Base-by-base conservation (phyloP, 2,888 invertebrate genomes). In the Cerastoderma edule region DNA sequence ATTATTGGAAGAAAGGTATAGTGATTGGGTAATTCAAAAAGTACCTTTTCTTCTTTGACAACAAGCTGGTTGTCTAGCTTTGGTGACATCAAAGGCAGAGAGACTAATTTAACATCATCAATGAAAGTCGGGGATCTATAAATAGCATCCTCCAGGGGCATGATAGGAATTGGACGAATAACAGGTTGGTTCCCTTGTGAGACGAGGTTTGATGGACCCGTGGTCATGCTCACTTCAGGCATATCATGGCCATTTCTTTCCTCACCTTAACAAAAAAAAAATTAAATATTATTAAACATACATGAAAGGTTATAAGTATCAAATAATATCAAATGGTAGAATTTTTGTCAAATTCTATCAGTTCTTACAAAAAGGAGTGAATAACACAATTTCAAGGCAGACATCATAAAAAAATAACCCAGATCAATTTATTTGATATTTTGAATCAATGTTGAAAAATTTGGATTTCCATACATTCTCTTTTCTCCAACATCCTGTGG, bases 91-190 rank as follows among this genome's bases (percentile, higher is more conserved):
- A 69, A 3, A 2, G 69, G 69, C 2, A 69, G 50, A 8, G 63
- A 63, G 48, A 69, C 60, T 27, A 69, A 48, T 0, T 72, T 72
- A 13, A 78, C 48, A 22, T 64, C 78, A 53, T 81, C 81, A 27
- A 81, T 67, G 70, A 78, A 81, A 0, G 71, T 75, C 28, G 77
- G 73, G 16, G 77, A 64, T 35, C 68, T 75, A 50, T 75, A 79
- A 35, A 72, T 72, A 30, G 78, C 56, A 19, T 67, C 54, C 33
- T 78, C 77, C 28, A 81, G 16, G 6, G 77, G 78, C 32, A 81
- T 60, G 46, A 81, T 69, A 27, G 81, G 81, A 64, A 81, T 60
- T 0, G 81, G 81, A 16, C 78, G 66, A 19, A 81, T 72, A 22
- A 81, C 67, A 33, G 64, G 48, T 56, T 68, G 72, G 4, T 27